Evolutionary conservation across 2,797 vertebrate species (phyloP).

Genomic region (Pangasius mekongensis): DNA sequence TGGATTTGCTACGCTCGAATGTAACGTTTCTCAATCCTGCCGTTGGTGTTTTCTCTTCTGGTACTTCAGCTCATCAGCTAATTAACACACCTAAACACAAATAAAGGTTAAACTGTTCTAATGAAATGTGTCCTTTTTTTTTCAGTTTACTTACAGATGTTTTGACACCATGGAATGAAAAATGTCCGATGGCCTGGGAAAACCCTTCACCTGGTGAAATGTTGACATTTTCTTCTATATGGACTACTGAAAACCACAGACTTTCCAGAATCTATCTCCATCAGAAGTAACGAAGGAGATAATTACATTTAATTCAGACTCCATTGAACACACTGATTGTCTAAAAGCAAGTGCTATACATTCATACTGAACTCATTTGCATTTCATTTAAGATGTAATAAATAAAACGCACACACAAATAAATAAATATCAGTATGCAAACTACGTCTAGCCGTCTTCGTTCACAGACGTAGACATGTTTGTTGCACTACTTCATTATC

Average conservation of each 20-base stretch:
- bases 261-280: background rate
- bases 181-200: background rate
- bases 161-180: background rate
- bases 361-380: background rate
- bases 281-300: background rate
- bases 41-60: background rate
- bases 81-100: background rate
- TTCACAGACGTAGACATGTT: background rate
- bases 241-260: background rate
- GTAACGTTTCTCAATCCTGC: background rate
- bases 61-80: background rate
- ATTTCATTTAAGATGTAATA: background rate
- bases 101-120: background rate
- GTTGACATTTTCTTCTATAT: background rate
- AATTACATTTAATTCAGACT: background rate
- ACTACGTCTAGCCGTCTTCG: background rate
- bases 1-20: background rate
- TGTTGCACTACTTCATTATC: background rate
- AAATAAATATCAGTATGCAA: background rate
- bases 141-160: background rate
- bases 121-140: background rate
- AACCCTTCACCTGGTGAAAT: background rate
- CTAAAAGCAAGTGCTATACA: background rate
- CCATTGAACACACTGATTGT: background rate
- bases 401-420: background rate